Percentiles rank a stretch among this genome's conserved stretches.
Conservation (phyloP, 2,797 vertebrate species). For the Circus cinereus region DNA sequence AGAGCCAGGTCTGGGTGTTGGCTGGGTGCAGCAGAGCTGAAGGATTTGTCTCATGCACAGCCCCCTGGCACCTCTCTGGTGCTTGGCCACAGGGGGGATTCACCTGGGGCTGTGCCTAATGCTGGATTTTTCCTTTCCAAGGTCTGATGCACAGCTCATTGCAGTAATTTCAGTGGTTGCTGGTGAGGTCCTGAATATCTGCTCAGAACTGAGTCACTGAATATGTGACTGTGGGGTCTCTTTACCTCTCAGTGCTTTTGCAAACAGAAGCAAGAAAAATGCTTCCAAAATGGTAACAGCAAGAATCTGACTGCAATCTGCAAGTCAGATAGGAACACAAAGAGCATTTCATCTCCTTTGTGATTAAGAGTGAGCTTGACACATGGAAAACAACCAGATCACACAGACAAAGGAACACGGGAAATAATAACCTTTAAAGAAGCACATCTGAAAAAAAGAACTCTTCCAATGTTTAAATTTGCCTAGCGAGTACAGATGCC, state of each 20-base stretch:
- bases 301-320: slow-evolving; percentile 20
- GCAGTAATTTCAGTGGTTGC: not conserved
- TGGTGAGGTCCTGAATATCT: not conserved
- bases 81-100: not conserved
- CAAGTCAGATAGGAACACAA: slow-evolving; percentile 37
- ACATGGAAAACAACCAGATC: slow-evolving; percentile 42
- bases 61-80: not conserved
- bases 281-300: not conserved
- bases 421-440: slow-evolving; percentile 56
- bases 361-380: slow-evolving; percentile 43
- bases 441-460: slow-evolving; percentile 29
- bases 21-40: fast-evolving
- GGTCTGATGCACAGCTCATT: not conserved
- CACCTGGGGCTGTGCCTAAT: not conserved
- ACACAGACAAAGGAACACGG: slow-evolving; percentile 46
- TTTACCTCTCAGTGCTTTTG: not conserved
- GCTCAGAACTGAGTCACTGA: not conserved
- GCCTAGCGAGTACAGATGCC: slow-evolving; percentile 21
- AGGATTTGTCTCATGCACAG: not conserved
- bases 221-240: not conserved
- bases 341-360: slow-evolving; percentile 42
- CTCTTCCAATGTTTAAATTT: slow-evolving; percentile 28
- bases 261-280: slow-evolving; percentile 1
- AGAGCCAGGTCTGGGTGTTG: not conserved
- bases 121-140: not conserved